A percentile compares a stretch with the other conserved stretches of the same genome.
Evolutionary conservation across 2,113 vertebrate genomes (phyloP).

Genomic region (Hypanus sabinus): DNA sequence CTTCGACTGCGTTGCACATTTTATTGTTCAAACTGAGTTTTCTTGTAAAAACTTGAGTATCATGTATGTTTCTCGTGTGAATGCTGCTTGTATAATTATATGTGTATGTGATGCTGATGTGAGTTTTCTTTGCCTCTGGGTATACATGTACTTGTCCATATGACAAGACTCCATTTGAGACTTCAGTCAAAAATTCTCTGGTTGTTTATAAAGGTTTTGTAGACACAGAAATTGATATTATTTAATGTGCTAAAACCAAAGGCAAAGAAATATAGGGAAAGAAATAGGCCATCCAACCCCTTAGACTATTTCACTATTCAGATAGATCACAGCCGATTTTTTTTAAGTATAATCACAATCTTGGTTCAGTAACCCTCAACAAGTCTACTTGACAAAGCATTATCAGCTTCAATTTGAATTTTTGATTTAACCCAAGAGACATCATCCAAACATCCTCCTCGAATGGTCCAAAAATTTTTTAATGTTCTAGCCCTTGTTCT

Average conservation of each 20-base stretch:
- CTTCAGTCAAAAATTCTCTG: not conserved
- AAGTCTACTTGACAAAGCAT: not conserved
- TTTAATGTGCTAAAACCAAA: not conserved
- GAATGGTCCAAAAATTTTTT: not conserved
- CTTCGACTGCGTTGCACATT: no score
- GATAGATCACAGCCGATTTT: not conserved
- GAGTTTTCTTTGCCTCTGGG: no score
- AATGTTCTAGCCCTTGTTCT: not conserved
- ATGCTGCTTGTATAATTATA: no score
- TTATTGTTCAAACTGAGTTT: no score
- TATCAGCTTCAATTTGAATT: not conserved
- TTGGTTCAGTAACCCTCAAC: not conserved
- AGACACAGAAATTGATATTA: not conserved
- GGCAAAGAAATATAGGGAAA: not conserved
- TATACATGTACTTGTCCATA: no score
- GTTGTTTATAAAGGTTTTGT: not conserved
- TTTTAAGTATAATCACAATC: not conserved
- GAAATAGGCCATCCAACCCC: not conserved
- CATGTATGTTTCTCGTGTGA: no score
- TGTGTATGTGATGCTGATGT: no score
- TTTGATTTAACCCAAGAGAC: not conserved
- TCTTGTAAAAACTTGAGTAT: no score
- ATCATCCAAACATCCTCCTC: not conserved
- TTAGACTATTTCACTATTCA: not conserved
- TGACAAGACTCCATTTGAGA: no score